phyloP scores from a whole-genome alignment of 2,888 invertebrate species.

The Pseudococcus viburni region DNA sequence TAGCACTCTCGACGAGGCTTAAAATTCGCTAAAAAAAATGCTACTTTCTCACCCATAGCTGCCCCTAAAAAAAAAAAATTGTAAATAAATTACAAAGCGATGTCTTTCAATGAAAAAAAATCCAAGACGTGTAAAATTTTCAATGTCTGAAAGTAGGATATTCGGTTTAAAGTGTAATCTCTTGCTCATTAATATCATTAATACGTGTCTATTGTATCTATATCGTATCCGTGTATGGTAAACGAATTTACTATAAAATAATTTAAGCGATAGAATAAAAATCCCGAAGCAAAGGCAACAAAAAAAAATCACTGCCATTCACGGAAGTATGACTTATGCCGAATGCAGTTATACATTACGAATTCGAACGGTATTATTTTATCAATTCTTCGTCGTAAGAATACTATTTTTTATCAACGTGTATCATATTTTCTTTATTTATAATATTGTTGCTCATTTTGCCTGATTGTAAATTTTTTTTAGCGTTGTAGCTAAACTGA shows the following conservation, averaged over 20 bases:
- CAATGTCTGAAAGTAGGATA: neutral
- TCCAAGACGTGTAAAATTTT: constrained; percentile 7
- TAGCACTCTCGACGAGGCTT: neutral
- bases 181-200: constrained; percentile 58
- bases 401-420: constrained; percentile 46
- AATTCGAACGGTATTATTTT: constrained; percentile 26
- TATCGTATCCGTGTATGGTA: constrained; percentile 52
- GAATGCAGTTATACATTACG: constrained; percentile 39
- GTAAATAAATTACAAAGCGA: constrained; percentile 43
- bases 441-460: constrained; percentile 55
- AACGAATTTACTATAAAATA: constrained; percentile 50
- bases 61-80: neutral
- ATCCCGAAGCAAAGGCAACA: neutral
- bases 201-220: constrained; percentile 49
- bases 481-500: constrained; percentile 28
- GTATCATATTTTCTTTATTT: constrained; percentile 57
- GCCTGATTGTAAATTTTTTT: constrained; percentile 56
- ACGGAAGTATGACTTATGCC: constrained; percentile 43
- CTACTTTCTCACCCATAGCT: neutral
- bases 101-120: constrained; percentile 40
- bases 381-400: constrained; percentile 46
- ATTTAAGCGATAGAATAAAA: constrained; percentile 2
- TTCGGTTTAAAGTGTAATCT: constrained; percentile 50
- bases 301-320: constrained; percentile 56
- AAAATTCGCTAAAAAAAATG: constrained; percentile 32